phyloP scores from a whole-genome alignment of 1,140 invertebrate genomes.

The Penaeus japonicus region DNA sequence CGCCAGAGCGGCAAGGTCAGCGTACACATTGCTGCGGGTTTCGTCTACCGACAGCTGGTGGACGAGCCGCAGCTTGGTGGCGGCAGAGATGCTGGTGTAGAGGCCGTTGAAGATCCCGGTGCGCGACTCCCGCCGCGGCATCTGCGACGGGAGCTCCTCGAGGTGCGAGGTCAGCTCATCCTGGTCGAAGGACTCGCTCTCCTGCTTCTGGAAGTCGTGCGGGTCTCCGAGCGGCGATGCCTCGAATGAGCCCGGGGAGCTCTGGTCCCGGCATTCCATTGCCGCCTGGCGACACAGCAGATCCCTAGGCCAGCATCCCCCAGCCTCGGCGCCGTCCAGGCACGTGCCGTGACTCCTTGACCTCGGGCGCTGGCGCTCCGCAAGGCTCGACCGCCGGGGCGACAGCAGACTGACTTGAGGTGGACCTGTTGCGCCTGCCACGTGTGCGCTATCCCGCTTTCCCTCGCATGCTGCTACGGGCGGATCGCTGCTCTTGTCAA shows the following conservation, averaged over 20 bases:
- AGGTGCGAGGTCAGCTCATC: conserved; percentile 57
- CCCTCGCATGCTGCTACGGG: not conserved
- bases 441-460: not conserved
- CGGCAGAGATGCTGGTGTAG: conserved; percentile 56
- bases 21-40: conserved; percentile 50
- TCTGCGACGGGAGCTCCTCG: conserved; percentile 56
- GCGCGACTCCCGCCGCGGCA: conserved; percentile 56
- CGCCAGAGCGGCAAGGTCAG: conserved; percentile 50
- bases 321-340: not conserved
- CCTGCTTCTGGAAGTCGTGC: not conserved
- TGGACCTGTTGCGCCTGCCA: conserved; percentile 6
- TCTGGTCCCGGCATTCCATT: conserved; percentile 22
- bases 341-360: too few relatives aligned
- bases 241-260: conserved; percentile 32
- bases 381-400: not conserved
- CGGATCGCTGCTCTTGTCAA: conserved; percentile 35
- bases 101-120: conserved; percentile 59
- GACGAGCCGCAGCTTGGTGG: conserved; percentile 57
- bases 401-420: not conserved
- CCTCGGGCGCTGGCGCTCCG: not conserved
- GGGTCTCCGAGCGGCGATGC: conserved; percentile 20
- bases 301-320: conserved; percentile 18
- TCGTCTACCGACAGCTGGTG: conserved; percentile 60
- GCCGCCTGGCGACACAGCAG: conserved; percentile 21
- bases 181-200: conserved; percentile 56